Evolutionary conservation across 2,113 vertebrate genomes (phyloP).

Genomic region (Rhadina sibilatrix): DNA sequence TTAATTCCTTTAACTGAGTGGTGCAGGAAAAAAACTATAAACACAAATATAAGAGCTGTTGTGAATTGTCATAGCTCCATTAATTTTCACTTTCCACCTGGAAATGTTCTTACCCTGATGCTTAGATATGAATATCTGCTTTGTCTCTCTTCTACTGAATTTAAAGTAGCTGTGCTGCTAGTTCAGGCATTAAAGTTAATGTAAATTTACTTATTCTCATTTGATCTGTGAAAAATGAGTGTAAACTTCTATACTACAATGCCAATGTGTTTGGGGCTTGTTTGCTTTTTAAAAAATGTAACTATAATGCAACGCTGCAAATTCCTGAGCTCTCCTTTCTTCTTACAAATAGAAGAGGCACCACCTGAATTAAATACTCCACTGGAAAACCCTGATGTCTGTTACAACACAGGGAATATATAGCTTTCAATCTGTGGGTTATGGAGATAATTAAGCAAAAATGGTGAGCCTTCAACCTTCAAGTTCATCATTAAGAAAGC

Average conservation of each 20-base stretch:
- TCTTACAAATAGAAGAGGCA: neutral
- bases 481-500: neutral
- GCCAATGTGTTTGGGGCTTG: neutral
- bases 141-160: neutral
- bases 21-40: constrained; percentile 11
- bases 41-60: neutral
- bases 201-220: constrained; percentile 33
- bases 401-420: neutral
- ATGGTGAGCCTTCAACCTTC: neutral
- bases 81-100: constrained; percentile 25
- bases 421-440: neutral
- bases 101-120: neutral
- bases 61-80: constrained; percentile 8
- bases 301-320: neutral
- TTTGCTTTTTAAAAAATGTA: neutral
- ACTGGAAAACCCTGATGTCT: neutral
- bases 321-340: neutral
- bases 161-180: neutral
- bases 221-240: constrained; percentile 20
- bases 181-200: neutral
- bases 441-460: constrained; percentile 14
- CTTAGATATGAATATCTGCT: neutral
- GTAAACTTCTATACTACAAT: neutral
- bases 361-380: neutral
- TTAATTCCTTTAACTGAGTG: constrained; percentile 17